A percentile compares a stretch with the other conserved stretches of the same genome.
Evolutionary conservation across 2,113 vertebrate genomes (phyloP).

Genomic region (Eonycteris spelaea): DNA sequence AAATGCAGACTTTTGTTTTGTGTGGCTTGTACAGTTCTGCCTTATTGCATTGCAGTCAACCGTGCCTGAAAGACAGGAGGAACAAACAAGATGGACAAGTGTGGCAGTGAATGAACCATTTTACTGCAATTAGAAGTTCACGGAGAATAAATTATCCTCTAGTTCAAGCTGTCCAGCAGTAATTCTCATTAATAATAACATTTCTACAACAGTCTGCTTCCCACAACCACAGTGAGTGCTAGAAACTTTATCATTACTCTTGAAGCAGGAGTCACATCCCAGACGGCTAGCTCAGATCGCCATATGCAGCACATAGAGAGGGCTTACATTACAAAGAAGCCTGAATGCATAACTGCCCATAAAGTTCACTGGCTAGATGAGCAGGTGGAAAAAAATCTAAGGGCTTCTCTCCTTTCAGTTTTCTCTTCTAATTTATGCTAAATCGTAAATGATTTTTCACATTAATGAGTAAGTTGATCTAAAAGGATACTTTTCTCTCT

Average conservation of each 20-base stretch:
- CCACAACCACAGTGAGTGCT: slow-evolving; percentile 71
- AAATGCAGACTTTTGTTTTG: slow-evolving; percentile 77
- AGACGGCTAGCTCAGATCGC: slow-evolving; percentile 58
- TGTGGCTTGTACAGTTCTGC: slow-evolving; percentile 75
- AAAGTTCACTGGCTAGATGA: slow-evolving; percentile 38
- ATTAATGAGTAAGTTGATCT: background rate
- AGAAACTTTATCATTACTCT: slow-evolving; percentile 71
- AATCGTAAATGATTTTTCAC: background rate
- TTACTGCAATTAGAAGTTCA: slow-evolving; percentile 87
- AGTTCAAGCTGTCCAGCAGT: slow-evolving; percentile 87
- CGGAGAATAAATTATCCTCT: slow-evolving; percentile 88
- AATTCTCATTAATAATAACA: slow-evolving; percentile 86
- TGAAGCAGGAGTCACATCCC: slow-evolving; percentile 66
- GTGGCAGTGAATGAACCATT: slow-evolving; percentile 82
- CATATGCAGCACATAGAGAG: slow-evolving; percentile 36
- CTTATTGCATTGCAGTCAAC: slow-evolving; percentile 79
- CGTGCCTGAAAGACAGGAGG: slow-evolving; percentile 81
- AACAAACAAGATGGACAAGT: slow-evolving; percentile 85
- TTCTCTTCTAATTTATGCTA: slow-evolving; percentile 24
- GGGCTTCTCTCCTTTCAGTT: background rate
- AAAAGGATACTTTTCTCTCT: background rate
- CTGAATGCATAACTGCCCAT: background rate
- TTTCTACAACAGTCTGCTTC: slow-evolving; percentile 83
- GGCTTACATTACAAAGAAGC: slow-evolving; percentile 5
- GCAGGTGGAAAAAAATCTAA: slow-evolving; percentile 21